A percentile compares a stretch with the other conserved stretches of the same genome.
Evolutionary conservation across 64 coral and sea anemone species (phyloP).

Genomic region (Porites australiensis): DNA sequence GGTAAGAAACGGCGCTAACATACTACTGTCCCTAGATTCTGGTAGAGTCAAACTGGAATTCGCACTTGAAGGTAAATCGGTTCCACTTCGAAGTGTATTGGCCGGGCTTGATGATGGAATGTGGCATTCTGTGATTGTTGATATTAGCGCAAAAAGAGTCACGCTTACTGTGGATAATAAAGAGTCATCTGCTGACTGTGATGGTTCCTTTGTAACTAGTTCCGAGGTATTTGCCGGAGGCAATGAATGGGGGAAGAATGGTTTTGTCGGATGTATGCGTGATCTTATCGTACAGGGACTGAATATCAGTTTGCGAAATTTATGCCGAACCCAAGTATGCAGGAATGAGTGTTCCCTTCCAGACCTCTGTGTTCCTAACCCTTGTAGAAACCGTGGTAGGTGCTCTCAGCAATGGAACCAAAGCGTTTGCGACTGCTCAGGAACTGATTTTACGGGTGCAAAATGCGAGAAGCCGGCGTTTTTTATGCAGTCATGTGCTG

Average conservation of each 20-base stretch:
- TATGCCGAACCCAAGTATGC: slow-evolving; percentile 4
- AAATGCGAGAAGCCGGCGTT: slow-evolving; percentile 71
- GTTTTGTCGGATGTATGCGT: slow-evolving; percentile 89
- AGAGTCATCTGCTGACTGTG: neutral
- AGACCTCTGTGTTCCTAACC: slow-evolving; percentile 85
- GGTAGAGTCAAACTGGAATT: slow-evolving; percentile 70
- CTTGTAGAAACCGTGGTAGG: slow-evolving; percentile 77
- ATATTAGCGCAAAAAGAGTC: slow-evolving; percentile 47
- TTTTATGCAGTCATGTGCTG: slow-evolving; percentile 76
- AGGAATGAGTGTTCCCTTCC: slow-evolving; percentile 20
- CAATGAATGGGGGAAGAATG: neutral
- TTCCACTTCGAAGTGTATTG: slow-evolving; percentile 39
- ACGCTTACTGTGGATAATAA: slow-evolving; percentile 53
- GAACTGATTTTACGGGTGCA: slow-evolving; percentile 58
- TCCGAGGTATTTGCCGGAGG: slow-evolving; percentile 58
- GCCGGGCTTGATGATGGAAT: slow-evolving; percentile 68
- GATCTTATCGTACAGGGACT: slow-evolving; percentile 64
- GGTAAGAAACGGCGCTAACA: slow-evolving; percentile 27
- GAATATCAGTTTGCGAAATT: slow-evolving; percentile 25
- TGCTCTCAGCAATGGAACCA: slow-evolving; percentile 43
- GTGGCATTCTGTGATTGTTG: slow-evolving; percentile 78
- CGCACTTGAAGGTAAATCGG: slow-evolving; percentile 4
- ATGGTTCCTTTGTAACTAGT: slow-evolving; percentile 63
- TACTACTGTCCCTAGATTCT: slow-evolving; percentile 45
- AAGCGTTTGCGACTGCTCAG: slow-evolving; percentile 65